Evolutionary conservation across 2,113 vertebrate genomes (phyloP).

Genomic region (Cranoglanis bouderius): DNA sequence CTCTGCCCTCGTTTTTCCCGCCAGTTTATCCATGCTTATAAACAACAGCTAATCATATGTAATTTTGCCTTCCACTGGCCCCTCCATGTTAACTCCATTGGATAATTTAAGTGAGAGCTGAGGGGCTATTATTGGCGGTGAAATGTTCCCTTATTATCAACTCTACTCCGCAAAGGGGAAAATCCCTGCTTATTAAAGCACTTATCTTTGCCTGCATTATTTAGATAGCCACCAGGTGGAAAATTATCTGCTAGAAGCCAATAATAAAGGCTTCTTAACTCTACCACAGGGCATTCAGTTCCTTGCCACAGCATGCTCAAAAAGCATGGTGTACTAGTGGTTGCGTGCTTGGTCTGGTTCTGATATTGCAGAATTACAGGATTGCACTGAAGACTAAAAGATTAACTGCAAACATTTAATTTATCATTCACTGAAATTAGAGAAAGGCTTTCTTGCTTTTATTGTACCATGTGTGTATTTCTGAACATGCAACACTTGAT

Average conservation of each 20-base stretch:
- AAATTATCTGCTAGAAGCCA: slow-evolving; percentile 55
- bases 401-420: slow-evolving; percentile 8
- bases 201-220: slow-evolving; percentile 68
- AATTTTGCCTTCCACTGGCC: slow-evolving; percentile 50
- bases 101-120: slow-evolving; percentile 57
- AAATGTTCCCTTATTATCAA: slow-evolving; percentile 71
- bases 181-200: slow-evolving; percentile 66
- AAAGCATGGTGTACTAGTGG: background rate
- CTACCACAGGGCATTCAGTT: slow-evolving; percentile 47
- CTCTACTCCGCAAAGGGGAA: slow-evolving; percentile 65
- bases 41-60: slow-evolving; percentile 44
- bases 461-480: slow-evolving; percentile 10
- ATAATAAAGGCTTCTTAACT: slow-evolving; percentile 48
- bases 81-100: slow-evolving; percentile 61
- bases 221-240: slow-evolving; percentile 65
- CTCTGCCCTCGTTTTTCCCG: background rate
- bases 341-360: slow-evolving; percentile 19
- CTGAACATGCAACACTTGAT: slow-evolving; percentile 8
- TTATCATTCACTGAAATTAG: background rate
- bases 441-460: slow-evolving; percentile 22
- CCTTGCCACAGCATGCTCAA: slow-evolving; percentile 33
- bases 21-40: slow-evolving; percentile 40
- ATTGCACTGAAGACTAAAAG: background rate
- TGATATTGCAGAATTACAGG: background rate
- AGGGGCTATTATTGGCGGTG: slow-evolving; percentile 71